Base-by-base conservation (phyloP, 2,797 vertebrate species). In the Chiroxiphia lanceolata region DNA sequence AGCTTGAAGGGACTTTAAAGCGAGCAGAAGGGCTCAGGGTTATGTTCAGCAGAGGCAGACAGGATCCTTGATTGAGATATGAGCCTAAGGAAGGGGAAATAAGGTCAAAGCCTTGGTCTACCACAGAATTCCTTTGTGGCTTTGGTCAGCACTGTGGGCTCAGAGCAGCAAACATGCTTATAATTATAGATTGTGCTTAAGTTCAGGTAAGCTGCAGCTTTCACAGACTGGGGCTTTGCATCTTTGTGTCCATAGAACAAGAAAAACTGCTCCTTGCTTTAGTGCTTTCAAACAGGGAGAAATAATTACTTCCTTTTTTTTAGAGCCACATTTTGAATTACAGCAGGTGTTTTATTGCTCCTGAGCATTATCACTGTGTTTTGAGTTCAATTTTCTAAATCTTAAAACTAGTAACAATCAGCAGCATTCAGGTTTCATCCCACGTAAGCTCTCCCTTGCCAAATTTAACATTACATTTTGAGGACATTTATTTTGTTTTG, bases 361-460 rank as follows among this genome's bases (percentile, higher is more conserved):
- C 51, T 95, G 82, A 76, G 21, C 44, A 36, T 67, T 91, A 65
- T 67, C 60, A 19, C n/a, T 22, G 47, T 57, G 63, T 61, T 92
- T 93, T 13, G 13, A 81, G 59, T 86, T 93, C 81, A 79, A 2
- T 90, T 94, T 95, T 79, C 83, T 72, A 68, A 68, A 89, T 79
- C 75, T 89, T 83, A 79, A 79, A 87, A 27, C 50, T 44, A 74
- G 51, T 47, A 90, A 84, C 75, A 54, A 61, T 57, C 77, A 67
- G 17, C 70, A 90, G 23, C 0, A 0, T 36, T 93, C 74, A 31
- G 50, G 63, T 83, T 92, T 72, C 54, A 38, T 70, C 45, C 72
- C 72, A 79, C 2, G 1, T 42, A 79, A 65, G 14, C 22, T 69
- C 33, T 93, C 42, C 40, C 34, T 71, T 74, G 75, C 12, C 31